Conservation (phyloP, 2,888 invertebrate species). For the Brachyopa scutellaris region DNA sequence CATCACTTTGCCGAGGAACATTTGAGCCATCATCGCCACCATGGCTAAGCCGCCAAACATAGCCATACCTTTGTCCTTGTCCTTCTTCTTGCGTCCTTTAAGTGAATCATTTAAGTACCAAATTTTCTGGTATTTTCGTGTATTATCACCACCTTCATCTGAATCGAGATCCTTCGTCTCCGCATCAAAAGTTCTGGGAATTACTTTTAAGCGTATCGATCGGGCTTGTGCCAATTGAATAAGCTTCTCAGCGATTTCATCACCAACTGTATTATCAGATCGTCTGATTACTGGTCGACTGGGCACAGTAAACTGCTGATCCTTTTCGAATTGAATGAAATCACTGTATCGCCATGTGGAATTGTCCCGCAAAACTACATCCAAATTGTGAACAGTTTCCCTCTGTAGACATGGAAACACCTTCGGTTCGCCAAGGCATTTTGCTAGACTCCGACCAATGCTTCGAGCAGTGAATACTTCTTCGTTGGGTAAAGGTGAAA, state of each 20-base stretch:
- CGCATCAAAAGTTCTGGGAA: slow-evolving; percentile 8
- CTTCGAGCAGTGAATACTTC: slow-evolving; percentile 71
- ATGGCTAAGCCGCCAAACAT: slow-evolving; percentile 85
- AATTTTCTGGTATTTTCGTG: slow-evolving; percentile 74
- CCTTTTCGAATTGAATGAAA: slow-evolving; percentile 76
- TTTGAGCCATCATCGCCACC: slow-evolving; percentile 85
- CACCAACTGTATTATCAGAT: slow-evolving; percentile 52
- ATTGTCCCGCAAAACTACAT: slow-evolving; percentile 81
- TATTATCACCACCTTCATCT: slow-evolving; percentile 78
- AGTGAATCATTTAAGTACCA: slow-evolving; percentile 75
- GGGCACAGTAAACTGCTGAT: slow-evolving; percentile 42
- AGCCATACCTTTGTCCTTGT: slow-evolving; percentile 82
- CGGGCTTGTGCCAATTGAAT: slow-evolving; percentile 76
- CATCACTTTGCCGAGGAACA: slow-evolving; percentile 87
- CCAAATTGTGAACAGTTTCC: slow-evolving; percentile 80
- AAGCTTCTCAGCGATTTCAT: slow-evolving; percentile 74
- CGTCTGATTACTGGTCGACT: not conserved
- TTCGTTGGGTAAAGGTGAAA: not conserved
- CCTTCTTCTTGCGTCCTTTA: slow-evolving; percentile 83
- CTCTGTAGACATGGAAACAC: slow-evolving; percentile 81
- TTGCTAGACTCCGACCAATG: slow-evolving; percentile 75
- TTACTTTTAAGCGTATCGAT: slow-evolving; percentile 75
- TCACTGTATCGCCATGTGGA: slow-evolving; percentile 79
- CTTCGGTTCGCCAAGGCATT: slow-evolving; percentile 75
- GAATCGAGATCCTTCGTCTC: slow-evolving; percentile 24